These are phyloP conservation scores for Scyliorhinus canicula DNA, from an alignment of 2,797 vertebrate species.

Conservation along the genomic window DNA sequence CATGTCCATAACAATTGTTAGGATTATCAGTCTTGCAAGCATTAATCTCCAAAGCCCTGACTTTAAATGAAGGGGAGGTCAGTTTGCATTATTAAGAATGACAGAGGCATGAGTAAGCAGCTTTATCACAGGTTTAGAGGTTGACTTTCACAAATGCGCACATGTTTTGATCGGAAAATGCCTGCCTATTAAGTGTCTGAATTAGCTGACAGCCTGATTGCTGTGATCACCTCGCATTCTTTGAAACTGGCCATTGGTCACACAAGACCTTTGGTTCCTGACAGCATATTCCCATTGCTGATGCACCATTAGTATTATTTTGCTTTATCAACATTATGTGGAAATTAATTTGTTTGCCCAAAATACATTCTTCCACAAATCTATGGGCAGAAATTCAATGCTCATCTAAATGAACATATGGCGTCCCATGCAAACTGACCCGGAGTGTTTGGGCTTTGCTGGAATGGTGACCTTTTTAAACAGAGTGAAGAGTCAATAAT, in stretches of 20 bases:
- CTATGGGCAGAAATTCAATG: neutral
- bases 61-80: neutral
- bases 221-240: neutral
- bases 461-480: neutral
- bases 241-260: neutral
- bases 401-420: neutral
- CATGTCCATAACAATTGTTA: neutral
- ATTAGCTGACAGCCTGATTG: neutral
- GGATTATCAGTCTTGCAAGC: neutral
- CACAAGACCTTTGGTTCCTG: neutral
- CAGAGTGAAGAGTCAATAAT: neutral
- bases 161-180: neutral
- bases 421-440: neutral
- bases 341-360: neutral
- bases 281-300: neutral
- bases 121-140: neutral
- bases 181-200: neutral
- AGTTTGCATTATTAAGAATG: neutral
- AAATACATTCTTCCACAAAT: neutral
- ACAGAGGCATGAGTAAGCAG: neutral
- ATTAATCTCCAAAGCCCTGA: neutral
- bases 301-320: neutral
- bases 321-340: neutral
- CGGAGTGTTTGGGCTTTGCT: neutral
- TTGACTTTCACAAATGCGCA: neutral